A percentile compares a stretch with the other conserved stretches of the same genome.
Evolutionary conservation across 1,140 invertebrate species (phyloP).

Genomic region (Drosophila kanapiae): DNA sequence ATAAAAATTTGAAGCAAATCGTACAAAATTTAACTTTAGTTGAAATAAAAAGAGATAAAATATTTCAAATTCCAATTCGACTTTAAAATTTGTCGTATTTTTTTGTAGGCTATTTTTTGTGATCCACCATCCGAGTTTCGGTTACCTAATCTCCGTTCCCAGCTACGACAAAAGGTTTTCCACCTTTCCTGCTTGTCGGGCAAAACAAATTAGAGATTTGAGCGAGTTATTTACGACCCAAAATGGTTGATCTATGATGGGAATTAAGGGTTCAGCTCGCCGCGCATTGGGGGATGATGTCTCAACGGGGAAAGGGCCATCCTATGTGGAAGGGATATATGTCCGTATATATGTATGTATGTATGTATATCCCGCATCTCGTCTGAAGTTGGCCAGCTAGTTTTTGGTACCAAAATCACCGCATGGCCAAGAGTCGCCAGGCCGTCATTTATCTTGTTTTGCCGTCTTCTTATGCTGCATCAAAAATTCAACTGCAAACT

Average conservation of each 20-base stretch:
- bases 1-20: too few relatives aligned
- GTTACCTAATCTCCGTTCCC: slow-evolving; percentile 30
- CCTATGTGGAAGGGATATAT: slow-evolving; percentile 17
- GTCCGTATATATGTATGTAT: not conserved
- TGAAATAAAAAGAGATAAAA: too few relatives aligned
- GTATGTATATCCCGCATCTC: slow-evolving; percentile 11
- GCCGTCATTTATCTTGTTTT: slow-evolving; percentile 83
- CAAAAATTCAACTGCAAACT: slow-evolving; percentile 83
- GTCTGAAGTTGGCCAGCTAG: slow-evolving; percentile 43
- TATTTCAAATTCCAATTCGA: too few relatives aligned
- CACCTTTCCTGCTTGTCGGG: slow-evolving; percentile 72
- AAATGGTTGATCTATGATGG: slow-evolving; percentile 79
- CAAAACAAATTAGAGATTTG: slow-evolving; percentile 83
- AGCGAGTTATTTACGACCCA: slow-evolving; percentile 76
- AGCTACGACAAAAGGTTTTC: slow-evolving; percentile 67
- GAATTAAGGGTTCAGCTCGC: slow-evolving; percentile 69
- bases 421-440: slow-evolving; percentile 71
- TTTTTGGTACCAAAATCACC: slow-evolving; percentile 45
- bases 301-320: not conserved
- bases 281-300: slow-evolving; percentile 39
- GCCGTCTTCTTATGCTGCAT: slow-evolving; percentile 77
- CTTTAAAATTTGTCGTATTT: too few relatives aligned
- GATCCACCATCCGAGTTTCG: not conserved
- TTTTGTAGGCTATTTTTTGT: too few relatives aligned
- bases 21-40: too few relatives aligned